A percentile compares a stretch with the other conserved stretches of the same genome.
Conservation (phyloP, 2,113 vertebrate genomes). For the Archocentrus centrarchus region DNA sequence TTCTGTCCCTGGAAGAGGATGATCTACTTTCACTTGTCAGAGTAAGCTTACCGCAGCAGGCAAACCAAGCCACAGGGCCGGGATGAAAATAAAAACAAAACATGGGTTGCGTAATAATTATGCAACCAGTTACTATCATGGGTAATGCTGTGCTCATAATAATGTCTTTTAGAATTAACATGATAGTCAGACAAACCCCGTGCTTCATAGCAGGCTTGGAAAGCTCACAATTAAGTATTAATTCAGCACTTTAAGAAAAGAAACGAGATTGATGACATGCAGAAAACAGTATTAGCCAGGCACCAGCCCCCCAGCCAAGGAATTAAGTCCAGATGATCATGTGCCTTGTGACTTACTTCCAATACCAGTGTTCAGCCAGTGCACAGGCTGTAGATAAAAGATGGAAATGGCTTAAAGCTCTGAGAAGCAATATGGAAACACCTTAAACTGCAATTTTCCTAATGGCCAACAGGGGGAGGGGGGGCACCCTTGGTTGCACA, state of each 20-base stretch:
- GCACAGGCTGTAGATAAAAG: too few relatives aligned
- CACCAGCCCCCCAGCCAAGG: too few relatives aligned
- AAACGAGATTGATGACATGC: neutral
- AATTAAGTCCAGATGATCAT: neutral
- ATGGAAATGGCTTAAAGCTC: too few relatives aligned
- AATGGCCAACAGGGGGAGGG: too few relatives aligned
- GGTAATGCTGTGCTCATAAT: neutral
- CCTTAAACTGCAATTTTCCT: too few relatives aligned
- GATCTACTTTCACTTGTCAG: neutral
- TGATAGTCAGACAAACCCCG: too few relatives aligned
- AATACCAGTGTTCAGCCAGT: neutral
- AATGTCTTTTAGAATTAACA: neutral
- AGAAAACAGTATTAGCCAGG: neutral
- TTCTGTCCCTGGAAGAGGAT: neutral
- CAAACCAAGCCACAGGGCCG: neutral
- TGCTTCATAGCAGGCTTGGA: neutral
- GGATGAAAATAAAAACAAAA: neutral
- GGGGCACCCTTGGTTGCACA: too few relatives aligned
- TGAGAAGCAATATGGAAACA: accelerated
- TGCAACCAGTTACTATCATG: slow-evolving; percentile 1
- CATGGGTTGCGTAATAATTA: neutral
- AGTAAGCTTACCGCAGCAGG: neutral
- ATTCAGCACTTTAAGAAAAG: neutral
- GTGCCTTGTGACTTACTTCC: neutral
- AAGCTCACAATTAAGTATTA: neutral